A percentile compares a stretch with the other conserved stretches of the same genome.
Evolutionary conservation across 2,888 invertebrate species (phyloP).

Genomic region (Drosophila macrothrix): DNA sequence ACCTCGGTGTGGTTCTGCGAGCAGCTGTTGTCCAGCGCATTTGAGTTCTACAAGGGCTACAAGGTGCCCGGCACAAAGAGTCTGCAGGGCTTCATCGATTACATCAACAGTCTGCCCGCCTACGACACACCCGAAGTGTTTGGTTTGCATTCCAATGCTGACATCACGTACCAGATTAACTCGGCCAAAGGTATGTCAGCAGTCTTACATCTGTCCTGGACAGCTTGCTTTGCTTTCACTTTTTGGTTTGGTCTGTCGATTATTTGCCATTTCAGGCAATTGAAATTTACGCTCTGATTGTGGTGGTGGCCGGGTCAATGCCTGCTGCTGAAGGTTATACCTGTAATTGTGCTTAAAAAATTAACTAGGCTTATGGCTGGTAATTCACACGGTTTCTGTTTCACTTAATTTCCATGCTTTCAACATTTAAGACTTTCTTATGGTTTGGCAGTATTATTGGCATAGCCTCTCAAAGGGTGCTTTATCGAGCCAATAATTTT

Average conservation of each 20-base stretch:
- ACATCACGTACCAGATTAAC: slow-evolving; percentile 98
- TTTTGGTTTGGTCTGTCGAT: slow-evolving; percentile 17
- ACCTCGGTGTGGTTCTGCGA: slow-evolving; percentile 98
- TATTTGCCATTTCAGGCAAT: slow-evolving; percentile 27
- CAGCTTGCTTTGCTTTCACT: slow-evolving; percentile 2
- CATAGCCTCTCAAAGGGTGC: background rate
- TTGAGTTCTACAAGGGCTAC: slow-evolving; percentile 97
- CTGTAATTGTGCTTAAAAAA: background rate
- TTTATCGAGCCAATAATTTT: background rate
- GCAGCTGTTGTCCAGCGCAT: slow-evolving; percentile 92
- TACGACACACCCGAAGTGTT: slow-evolving; percentile 98
- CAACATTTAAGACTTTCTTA: background rate
- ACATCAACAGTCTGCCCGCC: slow-evolving; percentile 93
- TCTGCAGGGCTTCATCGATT: slow-evolving; percentile 92
- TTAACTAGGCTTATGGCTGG: background rate
- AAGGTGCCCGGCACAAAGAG: slow-evolving; percentile 94
- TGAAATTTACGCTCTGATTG: slow-evolving; percentile 26
- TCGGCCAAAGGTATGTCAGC: slow-evolving; percentile 91
- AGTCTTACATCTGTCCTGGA: background rate
- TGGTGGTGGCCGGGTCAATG: slow-evolving; percentile 34
- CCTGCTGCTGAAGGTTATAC: slow-evolving; percentile 6
- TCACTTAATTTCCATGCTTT: background rate
- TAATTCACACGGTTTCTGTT: background rate
- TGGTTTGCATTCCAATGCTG: slow-evolving; percentile 98
- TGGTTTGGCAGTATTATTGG: background rate